Evolutionary conservation across 2,113 vertebrate species (phyloP).

Genomic region (Sceloporus undulatus): DNA sequence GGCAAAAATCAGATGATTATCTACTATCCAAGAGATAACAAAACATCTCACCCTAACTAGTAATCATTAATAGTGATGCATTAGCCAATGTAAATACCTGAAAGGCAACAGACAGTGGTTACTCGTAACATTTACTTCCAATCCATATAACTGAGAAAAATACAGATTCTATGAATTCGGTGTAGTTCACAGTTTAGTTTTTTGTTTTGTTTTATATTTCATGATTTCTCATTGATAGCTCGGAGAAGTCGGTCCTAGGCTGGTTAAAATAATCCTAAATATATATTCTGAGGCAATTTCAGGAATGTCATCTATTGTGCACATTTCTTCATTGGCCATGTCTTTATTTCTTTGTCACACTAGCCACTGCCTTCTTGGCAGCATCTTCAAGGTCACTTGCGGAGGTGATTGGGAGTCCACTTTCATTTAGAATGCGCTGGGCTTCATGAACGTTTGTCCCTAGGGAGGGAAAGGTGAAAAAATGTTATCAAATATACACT

Average conservation of each 20-base stretch:
- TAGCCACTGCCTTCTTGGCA: slow-evolving; percentile 92
- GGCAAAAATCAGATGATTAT: not conserved
- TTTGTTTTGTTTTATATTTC: not conserved
- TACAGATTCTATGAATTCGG: not conserved
- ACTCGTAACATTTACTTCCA: not conserved
- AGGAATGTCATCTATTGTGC: slow-evolving; percentile 22
- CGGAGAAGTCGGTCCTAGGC: not conserved
- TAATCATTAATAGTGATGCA: not conserved
- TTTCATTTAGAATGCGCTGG: slow-evolving; percentile 89
- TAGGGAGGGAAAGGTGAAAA: slow-evolving; percentile 56
- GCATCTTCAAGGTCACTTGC: slow-evolving; percentile 93
- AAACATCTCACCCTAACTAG: slow-evolving; percentile 26
- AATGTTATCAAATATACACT: not conserved
- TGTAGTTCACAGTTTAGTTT: not conserved
- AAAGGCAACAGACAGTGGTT: not conserved
- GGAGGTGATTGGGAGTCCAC: slow-evolving; percentile 90
- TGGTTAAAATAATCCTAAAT: slow-evolving; percentile 17
- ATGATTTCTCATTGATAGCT: not conserved
- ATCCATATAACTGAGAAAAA: slow-evolving; percentile 9
- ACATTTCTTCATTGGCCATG: not conserved
- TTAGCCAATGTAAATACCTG: slow-evolving; percentile 19
- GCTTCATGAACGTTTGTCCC: slow-evolving; percentile 96
- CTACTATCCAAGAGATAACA: not conserved
- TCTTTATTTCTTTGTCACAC: slow-evolving; percentile 84
- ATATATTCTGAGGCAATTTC: slow-evolving; percentile 36